Conservation (phyloP, 2,797 vertebrate species). For the Lepidocolaptes lacrymiger region DNA sequence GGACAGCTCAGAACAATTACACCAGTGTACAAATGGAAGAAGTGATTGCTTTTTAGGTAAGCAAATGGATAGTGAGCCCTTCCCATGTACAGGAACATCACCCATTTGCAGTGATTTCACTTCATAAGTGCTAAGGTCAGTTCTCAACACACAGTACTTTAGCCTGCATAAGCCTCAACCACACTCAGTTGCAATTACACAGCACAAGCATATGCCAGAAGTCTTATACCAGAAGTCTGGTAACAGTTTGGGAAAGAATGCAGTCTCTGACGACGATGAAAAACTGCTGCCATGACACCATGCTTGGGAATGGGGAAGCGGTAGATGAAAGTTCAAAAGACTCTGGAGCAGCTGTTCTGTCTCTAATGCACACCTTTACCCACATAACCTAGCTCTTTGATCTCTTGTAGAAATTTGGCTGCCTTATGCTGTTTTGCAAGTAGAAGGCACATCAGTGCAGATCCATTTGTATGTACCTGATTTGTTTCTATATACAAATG, state of each 20-base stretch:
- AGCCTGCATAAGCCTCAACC: not conserved
- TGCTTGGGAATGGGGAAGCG: not conserved
- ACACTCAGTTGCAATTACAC: not conserved
- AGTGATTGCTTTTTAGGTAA: not conserved
- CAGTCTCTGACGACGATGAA: not conserved
- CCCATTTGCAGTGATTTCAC: not conserved
- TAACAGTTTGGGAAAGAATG: not conserved
- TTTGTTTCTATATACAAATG: constrained; percentile 11
- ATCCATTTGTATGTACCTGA: not conserved
- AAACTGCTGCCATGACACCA: not conserved
- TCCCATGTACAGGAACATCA: rapidly evolving
- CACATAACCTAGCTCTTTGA: not conserved
- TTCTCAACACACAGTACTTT: not conserved
- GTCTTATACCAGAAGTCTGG: not conserved
- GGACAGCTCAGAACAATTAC: not conserved
- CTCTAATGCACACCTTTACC: not conserved
- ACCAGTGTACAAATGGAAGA: not conserved
- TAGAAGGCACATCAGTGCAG: not conserved
- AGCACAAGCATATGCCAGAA: not conserved
- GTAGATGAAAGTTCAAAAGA: constrained; percentile 42
- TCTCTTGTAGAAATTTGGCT: not conserved
- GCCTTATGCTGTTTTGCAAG: constrained; percentile 12
- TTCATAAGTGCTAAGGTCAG: not conserved
- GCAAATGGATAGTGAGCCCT: not conserved
- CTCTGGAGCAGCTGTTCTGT: constrained; percentile 34